Evolutionary conservation across 2,113 vertebrate species (phyloP).

Genomic region (Tragelaphus strepsiceros): DNA sequence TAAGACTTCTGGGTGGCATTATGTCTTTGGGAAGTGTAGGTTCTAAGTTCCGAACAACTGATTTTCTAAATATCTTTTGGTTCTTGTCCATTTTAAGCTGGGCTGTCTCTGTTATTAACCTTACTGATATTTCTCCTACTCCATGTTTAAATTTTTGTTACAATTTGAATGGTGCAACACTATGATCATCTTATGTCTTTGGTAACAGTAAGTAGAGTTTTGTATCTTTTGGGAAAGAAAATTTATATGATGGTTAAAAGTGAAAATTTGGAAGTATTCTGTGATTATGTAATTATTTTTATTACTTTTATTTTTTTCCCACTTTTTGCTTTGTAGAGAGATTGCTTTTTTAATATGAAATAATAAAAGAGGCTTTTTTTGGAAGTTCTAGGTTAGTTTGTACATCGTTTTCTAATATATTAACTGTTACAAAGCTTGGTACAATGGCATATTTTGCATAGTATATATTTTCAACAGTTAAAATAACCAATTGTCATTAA

Average conservation of each 20-base stretch:
- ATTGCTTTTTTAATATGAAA: not conserved
- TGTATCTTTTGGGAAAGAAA: not conserved
- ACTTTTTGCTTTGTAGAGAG: not conserved
- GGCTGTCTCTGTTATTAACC: not conserved
- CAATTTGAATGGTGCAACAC: not conserved
- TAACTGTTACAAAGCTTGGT: not conserved
- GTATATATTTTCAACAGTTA: not conserved
- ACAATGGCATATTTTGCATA: not conserved
- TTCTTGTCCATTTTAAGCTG: not conserved
- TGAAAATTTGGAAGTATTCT: not conserved
- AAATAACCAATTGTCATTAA: not conserved
- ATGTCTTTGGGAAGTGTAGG: constrained; percentile 7
- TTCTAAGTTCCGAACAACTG: not conserved
- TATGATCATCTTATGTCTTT: not conserved
- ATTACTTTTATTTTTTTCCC: not conserved
- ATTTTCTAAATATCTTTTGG: constrained; percentile 11
- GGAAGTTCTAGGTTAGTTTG: not conserved
- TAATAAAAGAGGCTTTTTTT: not conserved
- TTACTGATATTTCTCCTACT: not conserved
- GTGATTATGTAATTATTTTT: not conserved
- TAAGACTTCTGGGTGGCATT: not conserved
- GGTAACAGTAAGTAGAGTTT: not conserved
- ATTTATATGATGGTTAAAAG: not conserved
- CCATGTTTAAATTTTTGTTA: not conserved
- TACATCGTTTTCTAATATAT: not conserved